A percentile compares a stretch with the other conserved stretches of the same genome.
Conservation (phyloP, 2,888 invertebrate genomes). For the Slavum lentiscoides region DNA sequence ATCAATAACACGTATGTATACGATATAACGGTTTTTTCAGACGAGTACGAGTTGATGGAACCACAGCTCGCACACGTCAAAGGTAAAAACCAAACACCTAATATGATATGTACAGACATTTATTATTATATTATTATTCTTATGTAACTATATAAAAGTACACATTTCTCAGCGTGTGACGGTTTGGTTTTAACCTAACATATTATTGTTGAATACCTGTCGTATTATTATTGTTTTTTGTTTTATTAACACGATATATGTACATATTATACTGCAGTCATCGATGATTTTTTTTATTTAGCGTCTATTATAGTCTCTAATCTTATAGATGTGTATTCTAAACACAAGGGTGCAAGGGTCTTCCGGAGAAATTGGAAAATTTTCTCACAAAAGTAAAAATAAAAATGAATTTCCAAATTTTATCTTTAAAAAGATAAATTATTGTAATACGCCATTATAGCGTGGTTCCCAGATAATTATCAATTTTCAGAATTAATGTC, state of each 20-base stretch:
- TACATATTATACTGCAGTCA: too few relatives aligned
- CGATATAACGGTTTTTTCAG: conserved; percentile 40
- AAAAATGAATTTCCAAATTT: too few relatives aligned
- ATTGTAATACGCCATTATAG: too few relatives aligned
- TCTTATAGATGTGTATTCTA: too few relatives aligned
- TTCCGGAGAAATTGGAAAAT: too few relatives aligned
- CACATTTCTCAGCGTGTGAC: conserved; percentile 1
- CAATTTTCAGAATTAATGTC: too few relatives aligned
- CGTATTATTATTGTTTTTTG: not conserved
- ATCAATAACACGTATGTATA: not conserved
- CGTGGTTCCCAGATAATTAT: too few relatives aligned
- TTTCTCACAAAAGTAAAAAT: too few relatives aligned
- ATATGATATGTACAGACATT: conserved; percentile 16
- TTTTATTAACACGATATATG: not conserved
- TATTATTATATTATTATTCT: not conserved
- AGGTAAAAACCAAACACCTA: conserved; percentile 43
- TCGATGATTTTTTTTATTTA: too few relatives aligned
- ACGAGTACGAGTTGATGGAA: conserved; percentile 52
- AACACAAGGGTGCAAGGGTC: too few relatives aligned
- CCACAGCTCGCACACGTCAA: conserved; percentile 53
- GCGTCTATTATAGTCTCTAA: too few relatives aligned
- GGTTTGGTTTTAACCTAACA: conserved; percentile 33
- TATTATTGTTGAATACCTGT: not conserved
- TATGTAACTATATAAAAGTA: not conserved
- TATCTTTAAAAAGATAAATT: too few relatives aligned